A percentile compares a stretch with the other conserved stretches of the same genome.
These are phyloP conservation scores for Antheraea assamensis DNA, from an alignment of 2,888 invertebrate genomes.

Conservation along the genomic window DNA sequence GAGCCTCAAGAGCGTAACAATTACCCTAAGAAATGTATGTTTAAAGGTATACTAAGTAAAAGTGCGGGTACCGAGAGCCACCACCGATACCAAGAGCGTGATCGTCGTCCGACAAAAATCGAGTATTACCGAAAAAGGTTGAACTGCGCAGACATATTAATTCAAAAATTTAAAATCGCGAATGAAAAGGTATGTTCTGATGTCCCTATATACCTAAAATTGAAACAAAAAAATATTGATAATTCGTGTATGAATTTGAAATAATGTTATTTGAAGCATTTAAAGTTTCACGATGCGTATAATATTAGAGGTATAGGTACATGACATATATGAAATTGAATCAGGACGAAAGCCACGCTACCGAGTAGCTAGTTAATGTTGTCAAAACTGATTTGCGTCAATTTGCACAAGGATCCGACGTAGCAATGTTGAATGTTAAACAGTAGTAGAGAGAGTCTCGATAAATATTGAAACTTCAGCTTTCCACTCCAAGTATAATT, in stretches of 20 bases:
- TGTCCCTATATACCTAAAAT: no score
- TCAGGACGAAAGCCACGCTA: not conserved
- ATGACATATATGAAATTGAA: slow-evolving; percentile 3
- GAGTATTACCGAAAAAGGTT: no score
- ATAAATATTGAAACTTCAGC: slow-evolving; percentile 23
- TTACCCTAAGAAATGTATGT: no score
- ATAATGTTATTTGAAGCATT: not conserved
- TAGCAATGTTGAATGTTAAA: slow-evolving; percentile 27
- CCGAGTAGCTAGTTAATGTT: slow-evolving; percentile 13
- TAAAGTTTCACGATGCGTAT: not conserved
- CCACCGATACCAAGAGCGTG: no score
- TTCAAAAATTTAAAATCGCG: no score
- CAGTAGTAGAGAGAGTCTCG: slow-evolving; percentile 18
- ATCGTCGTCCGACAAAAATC: no score
- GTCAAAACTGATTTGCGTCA: slow-evolving; percentile 28
- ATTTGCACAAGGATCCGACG: slow-evolving; percentile 25
- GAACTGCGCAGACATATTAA: no score
- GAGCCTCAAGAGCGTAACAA: no score
- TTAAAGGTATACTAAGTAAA: no score
- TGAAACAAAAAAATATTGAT: no score
- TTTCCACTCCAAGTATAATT: not conserved
- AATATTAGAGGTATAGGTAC: not conserved
- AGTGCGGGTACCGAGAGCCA: no score
- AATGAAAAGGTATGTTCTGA: no score
- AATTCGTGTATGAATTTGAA: not conserved